A percentile compares a stretch with the other conserved stretches of the same genome.
These are phyloP conservation scores for Musca domestica DNA, from an alignment of 1,140 invertebrate species.

Conservation along the genomic window DNA sequence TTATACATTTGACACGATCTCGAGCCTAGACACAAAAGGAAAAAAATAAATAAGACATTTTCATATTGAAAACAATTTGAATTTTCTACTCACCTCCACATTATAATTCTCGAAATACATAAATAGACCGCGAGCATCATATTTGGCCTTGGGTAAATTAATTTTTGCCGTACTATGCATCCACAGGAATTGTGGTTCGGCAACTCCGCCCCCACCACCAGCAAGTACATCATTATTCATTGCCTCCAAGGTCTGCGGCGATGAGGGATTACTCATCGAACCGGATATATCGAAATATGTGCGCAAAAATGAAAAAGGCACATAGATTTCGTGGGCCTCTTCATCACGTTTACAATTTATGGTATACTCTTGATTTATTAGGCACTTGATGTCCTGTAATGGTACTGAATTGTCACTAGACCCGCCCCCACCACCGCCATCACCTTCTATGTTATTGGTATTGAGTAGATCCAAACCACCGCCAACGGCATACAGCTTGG, in stretches of 20 bases:
- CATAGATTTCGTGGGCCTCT: constrained; percentile 80
- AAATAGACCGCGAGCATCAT: constrained; percentile 84
- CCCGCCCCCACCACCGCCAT: not conserved
- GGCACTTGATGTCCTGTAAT: constrained; percentile 79
- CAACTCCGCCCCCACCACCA: constrained; percentile 60
- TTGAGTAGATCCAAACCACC: constrained; percentile 5
- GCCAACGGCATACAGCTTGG: constrained; percentile 19
- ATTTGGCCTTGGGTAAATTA: constrained; percentile 82
- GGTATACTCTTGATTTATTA: constrained; percentile 85
- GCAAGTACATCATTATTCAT: constrained; percentile 27
- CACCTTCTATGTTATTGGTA: constrained; percentile 11
- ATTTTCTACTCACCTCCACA: constrained; percentile 70
- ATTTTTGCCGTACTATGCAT: constrained; percentile 92
- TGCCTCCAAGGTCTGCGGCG: constrained; percentile 30
- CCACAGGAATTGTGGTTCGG: constrained; percentile 82
- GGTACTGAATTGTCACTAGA: constrained; percentile 17
- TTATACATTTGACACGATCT: constrained; percentile 94
- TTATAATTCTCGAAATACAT: constrained; percentile 98
- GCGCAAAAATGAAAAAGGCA: constrained; percentile 90
- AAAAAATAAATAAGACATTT: constrained; percentile 10
- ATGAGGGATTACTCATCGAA: constrained; percentile 25
- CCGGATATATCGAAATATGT: constrained; percentile 88
- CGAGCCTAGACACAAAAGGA: constrained; percentile 54
- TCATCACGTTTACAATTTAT: constrained; percentile 80
- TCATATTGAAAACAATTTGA: not conserved